These are phyloP conservation scores for Pimpla rufipes DNA, from an alignment of 2,888 invertebrate species.

Conservation along the genomic window DNA sequence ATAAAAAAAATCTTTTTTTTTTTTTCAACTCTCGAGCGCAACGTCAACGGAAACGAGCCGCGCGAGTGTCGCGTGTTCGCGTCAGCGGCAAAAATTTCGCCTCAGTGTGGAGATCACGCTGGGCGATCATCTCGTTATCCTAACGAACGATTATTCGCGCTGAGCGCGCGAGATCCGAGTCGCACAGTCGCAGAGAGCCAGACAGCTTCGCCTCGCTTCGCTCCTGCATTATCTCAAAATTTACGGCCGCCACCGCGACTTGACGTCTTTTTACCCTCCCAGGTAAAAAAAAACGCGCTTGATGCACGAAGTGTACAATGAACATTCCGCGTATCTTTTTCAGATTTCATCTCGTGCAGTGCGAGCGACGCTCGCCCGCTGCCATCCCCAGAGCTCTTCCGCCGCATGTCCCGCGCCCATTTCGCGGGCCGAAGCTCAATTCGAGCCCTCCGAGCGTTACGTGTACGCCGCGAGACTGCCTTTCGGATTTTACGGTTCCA, in stretches of 20 bases:
- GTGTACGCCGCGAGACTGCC: conserved; percentile 66
- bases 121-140: conserved; percentile 59
- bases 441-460: conserved; percentile 20
- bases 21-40: background rate
- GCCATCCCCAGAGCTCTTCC: conserved; percentile 46
- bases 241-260: background rate
- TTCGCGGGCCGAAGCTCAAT: conserved; percentile 48
- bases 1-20: no score
- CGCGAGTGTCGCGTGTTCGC: conserved; percentile 1
- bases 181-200: background rate
- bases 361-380: conserved; percentile 8
- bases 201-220: background rate
- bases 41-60: conserved; percentile 7
- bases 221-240: background rate
- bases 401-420: conserved; percentile 54
- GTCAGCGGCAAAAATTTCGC: conserved; percentile 63
- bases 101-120: conserved; percentile 30
- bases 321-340: conserved; percentile 1
- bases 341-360: background rate
- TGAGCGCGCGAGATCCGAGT: conserved; percentile 6
- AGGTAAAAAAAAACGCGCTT: no score
- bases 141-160: conserved; percentile 69
- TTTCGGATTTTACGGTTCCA: conserved; percentile 79
- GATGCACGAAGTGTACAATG: background rate
- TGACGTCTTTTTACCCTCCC: no score